Percentiles rank a stretch among this genome's conserved stretches.
Evolutionary conservation across 2,113 vertebrate species (phyloP).

Genomic region (Malurus cyaneus): DNA sequence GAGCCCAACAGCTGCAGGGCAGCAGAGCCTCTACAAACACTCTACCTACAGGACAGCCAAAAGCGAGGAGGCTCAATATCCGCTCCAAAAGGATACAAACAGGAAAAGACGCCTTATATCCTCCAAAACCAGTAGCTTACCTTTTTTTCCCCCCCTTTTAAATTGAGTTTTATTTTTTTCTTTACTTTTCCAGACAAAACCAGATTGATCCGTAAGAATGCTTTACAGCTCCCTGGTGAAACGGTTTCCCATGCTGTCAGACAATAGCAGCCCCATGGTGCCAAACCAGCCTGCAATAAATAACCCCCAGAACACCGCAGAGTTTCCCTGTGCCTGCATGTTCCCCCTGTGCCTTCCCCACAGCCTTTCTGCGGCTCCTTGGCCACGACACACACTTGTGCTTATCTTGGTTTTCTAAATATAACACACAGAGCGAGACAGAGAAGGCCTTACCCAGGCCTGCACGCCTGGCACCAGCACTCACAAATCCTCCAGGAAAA

Average conservation of each 20-base stretch:
- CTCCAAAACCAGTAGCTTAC: background rate
- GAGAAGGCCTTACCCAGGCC: background rate
- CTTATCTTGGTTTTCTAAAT: conserved; percentile 54
- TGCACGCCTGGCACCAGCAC: background rate
- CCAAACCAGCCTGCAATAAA: background rate
- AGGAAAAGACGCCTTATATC: background rate
- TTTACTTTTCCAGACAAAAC: background rate
- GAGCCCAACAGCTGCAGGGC: background rate
- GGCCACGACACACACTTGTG: background rate
- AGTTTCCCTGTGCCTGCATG: background rate
- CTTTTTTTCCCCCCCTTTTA: background rate
- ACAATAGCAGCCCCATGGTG: background rate
- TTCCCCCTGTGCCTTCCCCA: background rate
- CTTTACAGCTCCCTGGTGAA: background rate
- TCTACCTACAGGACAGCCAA: background rate
- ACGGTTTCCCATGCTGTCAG: background rate
- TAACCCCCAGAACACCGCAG: background rate
- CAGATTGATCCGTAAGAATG: background rate
- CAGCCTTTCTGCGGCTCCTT: background rate
- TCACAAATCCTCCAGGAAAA: background rate
- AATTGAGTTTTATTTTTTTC: background rate
- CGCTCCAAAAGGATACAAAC: background rate
- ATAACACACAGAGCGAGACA: background rate
- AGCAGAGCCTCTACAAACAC: background rate
- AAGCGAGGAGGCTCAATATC: background rate